Evolutionary conservation across 2,113 vertebrate genomes (phyloP).

Genomic region (Neomonachus schauinslandi): DNA sequence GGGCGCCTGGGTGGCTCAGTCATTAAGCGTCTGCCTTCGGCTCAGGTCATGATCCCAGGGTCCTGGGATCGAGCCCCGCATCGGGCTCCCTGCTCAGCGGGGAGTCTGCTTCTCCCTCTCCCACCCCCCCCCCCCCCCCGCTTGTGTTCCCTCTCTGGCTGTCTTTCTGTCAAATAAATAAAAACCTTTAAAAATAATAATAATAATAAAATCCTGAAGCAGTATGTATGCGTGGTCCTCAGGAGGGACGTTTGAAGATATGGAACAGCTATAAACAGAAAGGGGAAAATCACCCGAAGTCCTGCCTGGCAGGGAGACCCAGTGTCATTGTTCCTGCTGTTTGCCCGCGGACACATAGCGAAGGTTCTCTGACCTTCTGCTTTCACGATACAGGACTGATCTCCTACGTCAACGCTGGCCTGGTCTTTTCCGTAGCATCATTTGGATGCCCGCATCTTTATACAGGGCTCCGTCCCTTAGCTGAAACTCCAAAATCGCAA

Average conservation of each 20-base stretch:
- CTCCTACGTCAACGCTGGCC: background rate
- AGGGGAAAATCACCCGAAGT: background rate
- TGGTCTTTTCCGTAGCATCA: accelerated
- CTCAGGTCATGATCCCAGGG: no score
- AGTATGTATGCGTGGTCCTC: background rate
- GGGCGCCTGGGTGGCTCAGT: no score
- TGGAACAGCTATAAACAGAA: background rate
- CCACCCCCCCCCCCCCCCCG: accelerated
- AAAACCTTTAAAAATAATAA: background rate
- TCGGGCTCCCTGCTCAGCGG: no score
- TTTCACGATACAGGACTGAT: accelerated
- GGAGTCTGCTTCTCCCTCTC: no score
- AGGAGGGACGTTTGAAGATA: background rate
- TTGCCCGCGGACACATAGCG: accelerated
- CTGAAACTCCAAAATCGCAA: background rate
- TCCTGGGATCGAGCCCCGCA: no score
- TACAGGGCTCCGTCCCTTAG: background rate
- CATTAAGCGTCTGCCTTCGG: no score
- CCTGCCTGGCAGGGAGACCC: background rate
- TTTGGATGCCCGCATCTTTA: background rate
- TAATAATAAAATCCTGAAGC: background rate
- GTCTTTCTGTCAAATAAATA: no score
- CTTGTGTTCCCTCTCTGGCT: no score
- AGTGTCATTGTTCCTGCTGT: accelerated
- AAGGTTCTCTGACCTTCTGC: background rate